Evolutionary conservation across 1,140 invertebrate genomes (phyloP).

Genomic region (Pogonomyrmex californicus): DNA sequence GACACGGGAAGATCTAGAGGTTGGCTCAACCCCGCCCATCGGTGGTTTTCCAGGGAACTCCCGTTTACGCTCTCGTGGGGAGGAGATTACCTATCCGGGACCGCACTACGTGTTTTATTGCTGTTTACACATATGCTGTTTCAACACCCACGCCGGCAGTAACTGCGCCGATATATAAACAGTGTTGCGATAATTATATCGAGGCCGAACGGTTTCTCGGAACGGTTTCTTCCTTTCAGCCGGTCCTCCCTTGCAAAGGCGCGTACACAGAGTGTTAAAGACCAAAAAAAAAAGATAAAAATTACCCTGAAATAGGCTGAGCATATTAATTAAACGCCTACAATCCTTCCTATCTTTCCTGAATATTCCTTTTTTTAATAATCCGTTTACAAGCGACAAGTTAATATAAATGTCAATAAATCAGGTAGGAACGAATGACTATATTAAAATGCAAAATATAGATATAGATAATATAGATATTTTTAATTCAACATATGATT

Average conservation of each 20-base stretch:
- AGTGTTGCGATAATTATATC: conserved; percentile 80
- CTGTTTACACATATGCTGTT: conserved; percentile 82
- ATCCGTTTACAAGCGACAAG: background rate
- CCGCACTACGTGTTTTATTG: conserved; percentile 80
- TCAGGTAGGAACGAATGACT: background rate
- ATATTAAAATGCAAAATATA: background rate
- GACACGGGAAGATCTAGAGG: conserved; percentile 65
- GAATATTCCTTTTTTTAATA: background rate
- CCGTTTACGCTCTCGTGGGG: conserved; percentile 70
- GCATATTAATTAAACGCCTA: background rate
- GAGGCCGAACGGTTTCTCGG: conserved; percentile 72
- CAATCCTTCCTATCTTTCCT: background rate
- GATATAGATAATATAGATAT: background rate
- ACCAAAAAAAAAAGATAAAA: background rate
- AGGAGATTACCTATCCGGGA: conserved; percentile 74
- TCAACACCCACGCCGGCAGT: conserved; percentile 79
- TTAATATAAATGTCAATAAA: background rate
- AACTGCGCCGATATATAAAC: conserved; percentile 80
- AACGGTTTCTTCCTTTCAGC: conserved; percentile 62
- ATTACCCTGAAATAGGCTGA: background rate
- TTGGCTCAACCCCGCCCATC: conserved; percentile 75
- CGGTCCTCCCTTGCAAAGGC: conserved; percentile 12
- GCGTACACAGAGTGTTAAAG: background rate
- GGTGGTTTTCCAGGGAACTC: conserved; percentile 59
- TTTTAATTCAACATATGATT: background rate